Conservation (phyloP, 2,888 invertebrate species). For the Oxyscelio sp. region DNA sequence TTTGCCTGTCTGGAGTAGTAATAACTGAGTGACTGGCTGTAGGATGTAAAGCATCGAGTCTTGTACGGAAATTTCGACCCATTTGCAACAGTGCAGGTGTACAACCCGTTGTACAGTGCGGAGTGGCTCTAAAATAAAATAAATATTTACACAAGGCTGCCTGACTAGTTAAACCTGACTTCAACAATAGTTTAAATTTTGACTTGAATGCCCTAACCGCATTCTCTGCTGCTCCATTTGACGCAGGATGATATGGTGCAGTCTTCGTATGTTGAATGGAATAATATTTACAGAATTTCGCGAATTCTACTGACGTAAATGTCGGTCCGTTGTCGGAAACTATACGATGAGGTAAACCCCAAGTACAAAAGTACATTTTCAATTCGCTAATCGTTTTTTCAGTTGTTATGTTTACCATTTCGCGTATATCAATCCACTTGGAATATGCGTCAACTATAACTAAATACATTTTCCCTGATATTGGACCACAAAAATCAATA, state of each 20-base stretch:
- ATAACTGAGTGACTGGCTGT: too few relatives aligned
- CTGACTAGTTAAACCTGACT: background rate
- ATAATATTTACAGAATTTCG: constrained; percentile 36
- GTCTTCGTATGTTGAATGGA: constrained; percentile 43
- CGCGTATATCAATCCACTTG: constrained; percentile 75
- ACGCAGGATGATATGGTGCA: too few relatives aligned
- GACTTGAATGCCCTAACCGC: constrained; percentile 68
- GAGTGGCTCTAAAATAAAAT: constrained; percentile 70
- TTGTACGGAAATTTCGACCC: constrained; percentile 53
- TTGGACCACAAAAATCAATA: constrained; percentile 72
- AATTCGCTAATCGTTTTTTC: constrained; percentile 63
- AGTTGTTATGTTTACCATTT: constrained; percentile 65
- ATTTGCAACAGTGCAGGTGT: constrained; percentile 69
- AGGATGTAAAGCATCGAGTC: too few relatives aligned
- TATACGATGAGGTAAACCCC: constrained; percentile 68
- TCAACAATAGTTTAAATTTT: constrained; percentile 68
- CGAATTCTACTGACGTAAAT: constrained; percentile 20
- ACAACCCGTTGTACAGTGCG: constrained; percentile 71
- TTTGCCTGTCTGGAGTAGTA: too few relatives aligned
- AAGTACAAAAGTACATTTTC: constrained; percentile 65
- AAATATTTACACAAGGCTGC: constrained; percentile 71
- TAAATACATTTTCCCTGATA: constrained; percentile 74
- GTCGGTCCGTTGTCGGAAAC: constrained; percentile 76
- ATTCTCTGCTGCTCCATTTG: too few relatives aligned
- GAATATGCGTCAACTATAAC: constrained; percentile 74